Percentiles rank a stretch among this genome's conserved stretches.
These are phyloP conservation scores for Sternotherus odoratus DNA, from an alignment of 2,797 vertebrate genomes.

Conservation along the genomic window DNA sequence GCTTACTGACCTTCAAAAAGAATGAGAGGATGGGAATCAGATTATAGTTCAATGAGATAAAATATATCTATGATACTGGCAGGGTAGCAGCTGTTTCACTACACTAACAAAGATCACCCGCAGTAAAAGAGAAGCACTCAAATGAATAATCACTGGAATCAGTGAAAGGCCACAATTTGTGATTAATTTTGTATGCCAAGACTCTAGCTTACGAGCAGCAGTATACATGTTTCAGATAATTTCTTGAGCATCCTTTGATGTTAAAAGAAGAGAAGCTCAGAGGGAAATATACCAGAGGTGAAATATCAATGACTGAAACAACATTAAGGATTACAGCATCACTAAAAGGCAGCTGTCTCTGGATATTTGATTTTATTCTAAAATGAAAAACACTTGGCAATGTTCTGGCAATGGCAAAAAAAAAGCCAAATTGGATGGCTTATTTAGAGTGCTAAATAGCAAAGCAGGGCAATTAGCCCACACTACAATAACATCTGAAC, in stretches of 20 bases:
- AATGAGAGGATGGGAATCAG: fast-evolving
- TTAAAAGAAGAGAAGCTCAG: neutral
- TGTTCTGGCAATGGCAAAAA: conserved; percentile 19
- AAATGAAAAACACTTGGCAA: conserved; percentile 30
- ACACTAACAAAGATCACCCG: conserved; percentile 1
- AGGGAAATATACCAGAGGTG: neutral
- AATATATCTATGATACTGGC: neutral
- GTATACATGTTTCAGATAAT: neutral
- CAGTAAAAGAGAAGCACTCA: neutral
- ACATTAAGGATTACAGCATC: conserved; percentile 2
- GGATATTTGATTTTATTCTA: conserved; percentile 36
- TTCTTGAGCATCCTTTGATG: conserved; percentile 31
- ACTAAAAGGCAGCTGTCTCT: neutral
- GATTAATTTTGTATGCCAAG: conserved; percentile 11
- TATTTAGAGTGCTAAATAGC: conserved; percentile 33
- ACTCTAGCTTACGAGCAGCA: neutral
- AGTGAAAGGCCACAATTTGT: neutral
- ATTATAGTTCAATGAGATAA: neutral
- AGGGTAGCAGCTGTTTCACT: neutral
- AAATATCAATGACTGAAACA: conserved; percentile 21
- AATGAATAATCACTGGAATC: conserved; percentile 26
- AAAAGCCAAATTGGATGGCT: neutral
- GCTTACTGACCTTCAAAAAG: neutral
- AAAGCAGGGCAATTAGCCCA: conserved; percentile 27
- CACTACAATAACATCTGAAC: neutral